Percentiles rank a stretch among this genome's conserved stretches.
These are phyloP conservation scores for Chalcosyrphus nemorum DNA, from an alignment of 2,888 invertebrate species.

Conservation along the genomic window DNA sequence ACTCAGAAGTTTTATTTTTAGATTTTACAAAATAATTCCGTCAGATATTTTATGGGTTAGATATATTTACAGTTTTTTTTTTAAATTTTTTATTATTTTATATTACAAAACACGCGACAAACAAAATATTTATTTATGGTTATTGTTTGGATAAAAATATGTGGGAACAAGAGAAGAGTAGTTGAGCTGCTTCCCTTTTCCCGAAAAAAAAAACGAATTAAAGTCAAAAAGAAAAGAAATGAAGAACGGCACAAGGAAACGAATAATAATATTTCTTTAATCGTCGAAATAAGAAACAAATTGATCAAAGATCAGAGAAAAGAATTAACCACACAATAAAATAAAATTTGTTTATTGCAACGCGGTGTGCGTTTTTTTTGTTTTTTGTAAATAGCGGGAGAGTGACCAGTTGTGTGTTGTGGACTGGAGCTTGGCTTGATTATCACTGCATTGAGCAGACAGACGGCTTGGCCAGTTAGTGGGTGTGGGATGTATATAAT, in stretches of 20 bases:
- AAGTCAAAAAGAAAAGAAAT: constrained; percentile 45
- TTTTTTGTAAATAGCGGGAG: constrained; percentile 15
- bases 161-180: constrained; percentile 56
- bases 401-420: constrained; percentile 60
- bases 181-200: constrained; percentile 35
- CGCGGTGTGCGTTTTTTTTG: background rate
- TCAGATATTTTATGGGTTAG: constrained; percentile 18
- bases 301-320: constrained; percentile 41
- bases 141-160: constrained; percentile 53
- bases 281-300: constrained; percentile 54
- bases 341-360: constrained; percentile 47
- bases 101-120: constrained; percentile 66
- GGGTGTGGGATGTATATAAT: background rate
- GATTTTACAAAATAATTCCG: constrained; percentile 48
- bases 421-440: constrained; percentile 49
- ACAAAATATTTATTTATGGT: constrained; percentile 66
- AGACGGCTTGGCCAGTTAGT: background rate
- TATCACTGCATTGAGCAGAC: constrained; percentile 22
- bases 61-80: constrained; percentile 46
- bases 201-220: constrained; percentile 52
- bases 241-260: constrained; percentile 45
- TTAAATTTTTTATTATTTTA: constrained; percentile 23
- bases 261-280: constrained; percentile 48
- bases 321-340: constrained; percentile 64
- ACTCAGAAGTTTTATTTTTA: constrained; percentile 26